phyloP scores from a whole-genome alignment of 1,140 invertebrate species.

The Drosophila pandora region DNA sequence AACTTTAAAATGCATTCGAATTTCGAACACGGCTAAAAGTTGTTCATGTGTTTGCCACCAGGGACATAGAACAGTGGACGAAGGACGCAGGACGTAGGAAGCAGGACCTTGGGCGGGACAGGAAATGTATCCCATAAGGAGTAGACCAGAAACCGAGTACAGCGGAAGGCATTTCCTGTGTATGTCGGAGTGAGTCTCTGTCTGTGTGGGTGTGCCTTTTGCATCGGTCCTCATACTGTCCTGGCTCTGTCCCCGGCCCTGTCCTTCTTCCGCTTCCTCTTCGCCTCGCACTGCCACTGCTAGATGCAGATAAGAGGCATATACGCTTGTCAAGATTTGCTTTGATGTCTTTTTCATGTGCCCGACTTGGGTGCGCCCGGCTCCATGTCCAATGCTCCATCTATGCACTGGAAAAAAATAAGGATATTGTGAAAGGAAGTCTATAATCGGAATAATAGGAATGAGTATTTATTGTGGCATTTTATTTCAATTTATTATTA shows the following conservation, averaged over 20 bases:
- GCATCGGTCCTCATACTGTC: conserved; percentile 8
- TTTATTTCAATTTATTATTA: no score
- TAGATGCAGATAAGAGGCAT: conserved; percentile 77
- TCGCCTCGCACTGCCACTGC: conserved; percentile 10
- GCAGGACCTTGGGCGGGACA: conserved; percentile 25
- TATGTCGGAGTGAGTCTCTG: background rate
- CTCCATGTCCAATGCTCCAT: conserved; percentile 25
- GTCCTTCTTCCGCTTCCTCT: background rate
- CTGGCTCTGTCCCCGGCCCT: background rate
- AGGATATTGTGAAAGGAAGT: background rate
- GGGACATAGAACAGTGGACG: background rate
- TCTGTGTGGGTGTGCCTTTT: conserved; percentile 21
- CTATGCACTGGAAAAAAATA: background rate
- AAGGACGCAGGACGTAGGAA: background rate
- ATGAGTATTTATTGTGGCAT: no score
- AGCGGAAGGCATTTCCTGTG: conserved; percentile 60
- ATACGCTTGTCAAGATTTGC: conserved; percentile 76
- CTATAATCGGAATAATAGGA: no score
- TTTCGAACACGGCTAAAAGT: conserved; percentile 42
- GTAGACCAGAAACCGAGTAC: conserved; percentile 35
- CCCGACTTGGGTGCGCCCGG: conserved; percentile 57
- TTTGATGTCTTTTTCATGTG: conserved; percentile 81
- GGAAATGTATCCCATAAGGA: conserved; percentile 75
- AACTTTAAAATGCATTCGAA: conserved; percentile 71
- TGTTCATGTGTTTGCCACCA: conserved; percentile 5